Percentiles rank a stretch among this genome's conserved stretches.
Evolutionary conservation across 2,888 invertebrate species (phyloP).

Genomic region (Poecilobothrus nobilitatus): DNA sequence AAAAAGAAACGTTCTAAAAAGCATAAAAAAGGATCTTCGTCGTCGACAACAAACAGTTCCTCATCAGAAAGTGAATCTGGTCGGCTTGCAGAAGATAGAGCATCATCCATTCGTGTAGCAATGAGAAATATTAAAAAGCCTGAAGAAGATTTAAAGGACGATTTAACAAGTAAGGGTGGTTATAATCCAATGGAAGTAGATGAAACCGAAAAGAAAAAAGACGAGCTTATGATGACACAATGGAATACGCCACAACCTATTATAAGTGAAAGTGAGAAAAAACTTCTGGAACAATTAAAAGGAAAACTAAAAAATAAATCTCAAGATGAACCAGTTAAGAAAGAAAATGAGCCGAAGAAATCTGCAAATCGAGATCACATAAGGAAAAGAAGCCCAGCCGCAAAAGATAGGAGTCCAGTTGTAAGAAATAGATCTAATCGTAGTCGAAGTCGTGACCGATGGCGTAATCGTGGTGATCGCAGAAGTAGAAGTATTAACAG

Average conservation of each 20-base stretch:
- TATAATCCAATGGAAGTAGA: constrained; percentile 17
- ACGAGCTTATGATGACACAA: constrained; percentile 49
- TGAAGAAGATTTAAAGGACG: constrained; percentile 32
- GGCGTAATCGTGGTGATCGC: constrained; percentile 27
- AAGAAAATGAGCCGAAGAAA: constrained; percentile 30
- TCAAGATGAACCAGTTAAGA: constrained; percentile 25
- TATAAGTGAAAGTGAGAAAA: constrained; percentile 51
- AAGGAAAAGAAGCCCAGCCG: constrained; percentile 13
- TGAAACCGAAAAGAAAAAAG: constrained; percentile 37
- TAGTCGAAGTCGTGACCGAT: constrained; percentile 27
- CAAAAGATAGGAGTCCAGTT: constrained; percentile 21
- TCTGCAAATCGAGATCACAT: background rate
- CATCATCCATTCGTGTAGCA: constrained; percentile 55
- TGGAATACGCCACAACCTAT: constrained; percentile 52
- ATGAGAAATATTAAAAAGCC: constrained; percentile 54
- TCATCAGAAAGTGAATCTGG: constrained; percentile 30
- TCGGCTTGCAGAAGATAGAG: constrained; percentile 40
- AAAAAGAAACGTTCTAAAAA: constrained; percentile 47
- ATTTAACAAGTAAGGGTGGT: constrained; percentile 32
- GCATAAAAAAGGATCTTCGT: constrained; percentile 35
- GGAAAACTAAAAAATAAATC: constrained; percentile 39
- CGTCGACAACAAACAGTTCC: constrained; percentile 29
- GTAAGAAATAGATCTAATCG: background rate
- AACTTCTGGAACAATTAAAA: constrained; percentile 47
- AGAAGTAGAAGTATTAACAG: constrained; percentile 11